phyloP scores from a whole-genome alignment of 2,888 invertebrate genomes.

The Watsonalla cultraria region DNA sequence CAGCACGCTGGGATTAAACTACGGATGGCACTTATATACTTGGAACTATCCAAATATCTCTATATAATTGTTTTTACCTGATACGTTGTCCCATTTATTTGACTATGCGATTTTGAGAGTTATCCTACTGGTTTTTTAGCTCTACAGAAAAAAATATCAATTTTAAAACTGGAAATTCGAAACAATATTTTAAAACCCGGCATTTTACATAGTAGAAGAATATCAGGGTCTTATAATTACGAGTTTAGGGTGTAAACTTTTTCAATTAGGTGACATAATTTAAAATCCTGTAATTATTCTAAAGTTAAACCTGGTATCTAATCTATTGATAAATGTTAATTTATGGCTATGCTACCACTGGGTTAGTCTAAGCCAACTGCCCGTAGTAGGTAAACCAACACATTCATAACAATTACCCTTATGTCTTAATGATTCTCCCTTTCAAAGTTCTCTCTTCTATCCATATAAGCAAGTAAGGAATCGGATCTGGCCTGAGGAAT shows the following conservation, averaged over 20 bases:
- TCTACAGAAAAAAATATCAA: no score
- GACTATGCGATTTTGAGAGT: no score
- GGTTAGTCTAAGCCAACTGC: no score
- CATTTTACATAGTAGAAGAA: slow-evolving; percentile 48
- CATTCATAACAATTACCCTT: no score
- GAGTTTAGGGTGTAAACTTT: slow-evolving; percentile 48
- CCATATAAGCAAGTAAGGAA: not conserved
- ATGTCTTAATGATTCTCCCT: not conserved
- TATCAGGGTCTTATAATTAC: slow-evolving; percentile 64
- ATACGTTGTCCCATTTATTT: no score
- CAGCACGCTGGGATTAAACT: no score
- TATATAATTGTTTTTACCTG: no score
- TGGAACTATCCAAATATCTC: no score
- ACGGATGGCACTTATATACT: no score
- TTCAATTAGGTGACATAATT: slow-evolving; percentile 46
- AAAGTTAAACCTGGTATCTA: slow-evolving; percentile 34
- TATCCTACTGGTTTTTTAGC: no score
- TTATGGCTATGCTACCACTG: slow-evolving; percentile 1
- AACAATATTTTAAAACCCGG: not conserved
- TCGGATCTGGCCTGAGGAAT: not conserved
- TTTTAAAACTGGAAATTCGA: no score
- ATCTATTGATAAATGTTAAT: slow-evolving; percentile 23
- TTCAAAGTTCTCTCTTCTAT: not conserved
- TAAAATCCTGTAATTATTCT: slow-evolving; percentile 30
- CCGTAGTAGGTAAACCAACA: no score